Evolutionary conservation across 2,797 vertebrate species (phyloP).

Genomic region (Malurus leucopterus): DNA sequence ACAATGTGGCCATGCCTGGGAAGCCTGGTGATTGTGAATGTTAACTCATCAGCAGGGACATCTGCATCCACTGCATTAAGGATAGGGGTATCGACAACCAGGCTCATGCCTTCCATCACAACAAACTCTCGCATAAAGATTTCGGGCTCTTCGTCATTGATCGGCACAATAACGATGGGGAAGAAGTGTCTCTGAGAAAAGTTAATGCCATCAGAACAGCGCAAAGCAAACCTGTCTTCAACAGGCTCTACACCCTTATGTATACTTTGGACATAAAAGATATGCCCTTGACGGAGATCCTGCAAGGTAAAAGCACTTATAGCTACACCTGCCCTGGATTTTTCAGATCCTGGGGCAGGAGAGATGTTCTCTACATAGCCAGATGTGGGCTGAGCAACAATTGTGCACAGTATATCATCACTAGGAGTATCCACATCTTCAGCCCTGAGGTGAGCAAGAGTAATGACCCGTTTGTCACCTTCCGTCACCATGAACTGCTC

Average conservation of each 20-base stretch:
- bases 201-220: slow-evolving; percentile 95
- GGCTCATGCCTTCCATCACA: slow-evolving; percentile 97
- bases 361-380: slow-evolving; percentile 96
- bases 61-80: slow-evolving; percentile 89
- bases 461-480: slow-evolving; percentile 84
- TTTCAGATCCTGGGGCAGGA: slow-evolving; percentile 93
- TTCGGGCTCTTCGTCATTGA: slow-evolving; percentile 93
- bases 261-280: slow-evolving; percentile 95
- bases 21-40: slow-evolving; percentile 80
- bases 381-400: slow-evolving; percentile 87
- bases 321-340: slow-evolving; percentile 88
- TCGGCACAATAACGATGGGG: slow-evolving; percentile 83
- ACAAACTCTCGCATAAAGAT: slow-evolving; percentile 93
- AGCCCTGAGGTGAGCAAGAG: slow-evolving; percentile 79
- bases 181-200: slow-evolving; percentile 91
- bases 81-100: slow-evolving; percentile 91
- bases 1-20: slow-evolving; percentile 88
- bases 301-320: slow-evolving; percentile 94
- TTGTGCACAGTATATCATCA: slow-evolving; percentile 91
- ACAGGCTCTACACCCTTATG: slow-evolving; percentile 90
- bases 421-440: slow-evolving; percentile 84
- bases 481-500: slow-evolving; percentile 82
- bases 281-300: slow-evolving; percentile 86
- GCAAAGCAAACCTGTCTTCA: slow-evolving; percentile 91
- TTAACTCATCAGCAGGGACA: slow-evolving; percentile 82